phyloP scores from a whole-genome alignment of 1,140 invertebrate genomes.

The Pogonomyrmex californicus region DNA sequence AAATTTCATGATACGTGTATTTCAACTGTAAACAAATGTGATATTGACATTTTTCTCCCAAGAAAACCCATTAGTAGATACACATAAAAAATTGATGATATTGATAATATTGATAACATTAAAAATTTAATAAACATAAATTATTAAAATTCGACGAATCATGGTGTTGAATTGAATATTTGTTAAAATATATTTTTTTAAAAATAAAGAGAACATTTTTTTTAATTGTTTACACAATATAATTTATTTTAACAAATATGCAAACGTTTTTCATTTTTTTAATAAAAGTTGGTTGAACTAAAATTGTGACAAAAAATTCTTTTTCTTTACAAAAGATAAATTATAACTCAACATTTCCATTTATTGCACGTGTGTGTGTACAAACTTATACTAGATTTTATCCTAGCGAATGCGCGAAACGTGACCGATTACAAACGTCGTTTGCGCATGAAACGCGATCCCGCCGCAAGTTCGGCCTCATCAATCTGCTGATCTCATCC shows the following conservation, averaged over 20 bases:
- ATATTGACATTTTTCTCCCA: not conserved
- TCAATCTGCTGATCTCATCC: slow-evolving; percentile 33
- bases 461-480: slow-evolving; percentile 6
- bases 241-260: not conserved
- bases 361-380: not conserved
- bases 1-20: slow-evolving; percentile 23
- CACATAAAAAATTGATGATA: too few species aligned
- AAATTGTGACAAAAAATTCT: not conserved
- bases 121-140: not conserved
- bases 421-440: slow-evolving; percentile 66
- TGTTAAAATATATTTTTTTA: not conserved
- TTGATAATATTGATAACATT: not conserved
- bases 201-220: not conserved
- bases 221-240: not conserved
- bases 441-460: slow-evolving; percentile 23
- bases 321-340: not conserved
- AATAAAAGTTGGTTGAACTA: slow-evolving; percentile 10
- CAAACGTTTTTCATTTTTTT: not conserved
- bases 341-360: not conserved
- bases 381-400: slow-evolving; percentile 41
- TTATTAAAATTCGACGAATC: not conserved
- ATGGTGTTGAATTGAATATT: not conserved
- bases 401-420: slow-evolving; percentile 39
- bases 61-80: not conserved
- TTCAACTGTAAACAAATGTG: not conserved